Evolutionary conservation across 2,113 vertebrate genomes (phyloP).

Genomic region (Enhydra lutris): DNA sequence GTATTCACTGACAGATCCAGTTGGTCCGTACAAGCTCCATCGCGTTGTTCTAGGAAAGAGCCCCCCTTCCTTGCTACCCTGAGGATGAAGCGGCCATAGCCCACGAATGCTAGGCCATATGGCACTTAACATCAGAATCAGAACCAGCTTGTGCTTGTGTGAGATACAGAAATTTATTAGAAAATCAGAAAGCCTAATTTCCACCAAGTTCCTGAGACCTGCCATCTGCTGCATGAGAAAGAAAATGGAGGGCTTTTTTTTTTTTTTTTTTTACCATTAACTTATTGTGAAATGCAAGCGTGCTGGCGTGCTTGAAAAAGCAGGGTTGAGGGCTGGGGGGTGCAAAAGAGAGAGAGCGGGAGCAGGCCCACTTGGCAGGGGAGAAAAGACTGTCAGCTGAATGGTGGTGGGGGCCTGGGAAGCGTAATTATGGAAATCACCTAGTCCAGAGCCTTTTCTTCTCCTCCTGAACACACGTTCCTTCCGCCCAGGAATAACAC

Average conservation of each 20-base stretch:
- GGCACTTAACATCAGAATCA: constrained; percentile 73
- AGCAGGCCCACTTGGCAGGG: constrained; percentile 63
- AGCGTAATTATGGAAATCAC: constrained; percentile 71
- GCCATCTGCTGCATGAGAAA: constrained; percentile 74
- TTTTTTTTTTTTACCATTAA: constrained; percentile 53
- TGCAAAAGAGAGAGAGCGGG: neutral
- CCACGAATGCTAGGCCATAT: constrained; percentile 51
- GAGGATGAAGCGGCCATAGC: constrained; percentile 24
- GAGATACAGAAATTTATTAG: constrained; percentile 74
- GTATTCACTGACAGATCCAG: constrained; percentile 19
- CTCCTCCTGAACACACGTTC: constrained; percentile 55
- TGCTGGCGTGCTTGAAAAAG: constrained; percentile 42
- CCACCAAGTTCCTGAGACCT: constrained; percentile 68
- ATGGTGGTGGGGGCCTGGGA: constrained; percentile 34
- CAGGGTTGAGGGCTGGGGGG: neutral
- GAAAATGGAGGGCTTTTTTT: constrained; percentile 40
- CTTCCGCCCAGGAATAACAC: neutral
- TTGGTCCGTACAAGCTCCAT: neutral
- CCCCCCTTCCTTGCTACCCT: neutral
- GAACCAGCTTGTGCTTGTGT: constrained; percentile 68
- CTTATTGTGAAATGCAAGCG: constrained; percentile 65
- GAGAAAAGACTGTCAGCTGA: constrained; percentile 61
- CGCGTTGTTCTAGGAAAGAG: neutral
- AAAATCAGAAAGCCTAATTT: constrained; percentile 77
- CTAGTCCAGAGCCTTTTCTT: neutral